Evolutionary conservation across 1,140 invertebrate genomes (phyloP).

Genomic region (Saccostrea glomerata): DNA sequence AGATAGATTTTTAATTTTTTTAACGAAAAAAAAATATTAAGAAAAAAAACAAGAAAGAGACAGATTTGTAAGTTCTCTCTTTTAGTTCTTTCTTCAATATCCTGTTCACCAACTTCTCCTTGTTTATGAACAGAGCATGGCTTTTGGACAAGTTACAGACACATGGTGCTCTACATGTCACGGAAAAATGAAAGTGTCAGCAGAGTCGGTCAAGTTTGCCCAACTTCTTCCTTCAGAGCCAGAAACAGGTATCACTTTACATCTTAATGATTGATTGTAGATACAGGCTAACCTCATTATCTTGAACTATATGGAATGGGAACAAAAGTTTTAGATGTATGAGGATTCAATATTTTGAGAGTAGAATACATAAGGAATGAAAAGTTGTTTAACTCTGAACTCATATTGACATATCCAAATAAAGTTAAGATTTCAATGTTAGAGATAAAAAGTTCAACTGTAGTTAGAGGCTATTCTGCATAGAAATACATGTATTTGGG

Average conservation of each 20-base stretch:
- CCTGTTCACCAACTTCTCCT: neutral
- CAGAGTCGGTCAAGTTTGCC: conserved; percentile 69
- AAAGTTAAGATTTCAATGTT: too few relatives aligned
- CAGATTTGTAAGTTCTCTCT: too few relatives aligned
- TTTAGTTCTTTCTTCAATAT: neutral
- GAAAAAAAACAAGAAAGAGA: too few relatives aligned
- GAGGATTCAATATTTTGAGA: too few relatives aligned
- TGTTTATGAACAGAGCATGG: conserved; percentile 64
- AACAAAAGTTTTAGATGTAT: too few relatives aligned
- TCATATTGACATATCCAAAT: too few relatives aligned
- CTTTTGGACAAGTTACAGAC: conserved; percentile 67
- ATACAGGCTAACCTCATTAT: neutral
- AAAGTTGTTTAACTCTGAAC: too few relatives aligned
- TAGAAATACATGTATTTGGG: neutral
- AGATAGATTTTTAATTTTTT: too few relatives aligned
- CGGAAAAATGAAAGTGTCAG: conserved; percentile 71
- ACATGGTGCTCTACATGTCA: conserved; percentile 73
- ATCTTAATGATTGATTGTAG: neutral
- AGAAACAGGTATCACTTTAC: conserved; percentile 35
- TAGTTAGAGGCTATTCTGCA: neutral
- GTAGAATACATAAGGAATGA: too few relatives aligned
- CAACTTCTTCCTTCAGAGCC: conserved; percentile 65
- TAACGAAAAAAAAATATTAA: too few relatives aligned
- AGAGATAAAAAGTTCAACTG: too few relatives aligned
- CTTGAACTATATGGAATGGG: too few relatives aligned